These are phyloP conservation scores for Lampris megalopsis DNA, from an alignment of 2,113 vertebrate species.

Conservation along the genomic window DNA sequence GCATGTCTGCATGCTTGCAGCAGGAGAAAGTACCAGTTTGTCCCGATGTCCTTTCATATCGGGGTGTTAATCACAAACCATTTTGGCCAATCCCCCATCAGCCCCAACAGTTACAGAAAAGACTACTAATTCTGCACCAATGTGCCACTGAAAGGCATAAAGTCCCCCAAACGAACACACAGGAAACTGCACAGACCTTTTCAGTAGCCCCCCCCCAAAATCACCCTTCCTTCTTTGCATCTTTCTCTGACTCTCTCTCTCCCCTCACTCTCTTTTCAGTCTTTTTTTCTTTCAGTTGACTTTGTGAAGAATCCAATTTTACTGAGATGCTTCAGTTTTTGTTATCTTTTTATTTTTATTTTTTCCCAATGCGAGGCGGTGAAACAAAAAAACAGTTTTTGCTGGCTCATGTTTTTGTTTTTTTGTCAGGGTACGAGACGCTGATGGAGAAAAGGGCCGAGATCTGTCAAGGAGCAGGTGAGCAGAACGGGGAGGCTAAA, in stretches of 20 bases:
- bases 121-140: slow-evolving; percentile 34
- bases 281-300: slow-evolving; percentile 4
- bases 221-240: neutral
- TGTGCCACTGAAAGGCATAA: neutral
- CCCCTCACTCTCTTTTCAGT: neutral
- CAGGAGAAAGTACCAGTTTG: neutral
- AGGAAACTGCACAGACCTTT: neutral
- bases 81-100: neutral
- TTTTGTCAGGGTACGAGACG: too few species aligned
- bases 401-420: too few species aligned
- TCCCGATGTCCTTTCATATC: neutral
- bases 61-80: slow-evolving; percentile 12
- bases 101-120: slow-evolving; percentile 17
- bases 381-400: too few species aligned
- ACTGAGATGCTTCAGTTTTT: neutral
- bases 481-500: too few species aligned
- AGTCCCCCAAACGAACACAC: slow-evolving; percentile 12
- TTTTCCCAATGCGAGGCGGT: too few species aligned
- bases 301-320: slow-evolving; percentile 43
- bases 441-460: too few species aligned
- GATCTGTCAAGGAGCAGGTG: too few species aligned
- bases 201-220: neutral
- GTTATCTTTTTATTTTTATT: too few species aligned
- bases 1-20: neutral
- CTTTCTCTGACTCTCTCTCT: slow-evolving; percentile 19